phyloP scores from a whole-genome alignment of 2,113 vertebrate genomes.

The Hippoglossus stenolepis region DNA sequence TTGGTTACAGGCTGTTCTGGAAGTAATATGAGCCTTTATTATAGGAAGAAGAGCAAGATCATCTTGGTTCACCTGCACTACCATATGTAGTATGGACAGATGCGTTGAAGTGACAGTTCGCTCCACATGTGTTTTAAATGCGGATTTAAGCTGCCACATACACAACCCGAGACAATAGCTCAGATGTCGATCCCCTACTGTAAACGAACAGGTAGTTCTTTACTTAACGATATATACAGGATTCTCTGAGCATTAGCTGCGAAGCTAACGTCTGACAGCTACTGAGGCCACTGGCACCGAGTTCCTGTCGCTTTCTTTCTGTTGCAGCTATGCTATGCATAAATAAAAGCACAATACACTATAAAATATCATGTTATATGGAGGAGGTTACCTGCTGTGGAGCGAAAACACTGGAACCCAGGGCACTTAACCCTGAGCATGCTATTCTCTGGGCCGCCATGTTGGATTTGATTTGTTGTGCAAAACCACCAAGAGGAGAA shows the following conservation, averaged over 20 bases:
- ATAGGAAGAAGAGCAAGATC: too few species aligned
- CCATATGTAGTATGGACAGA: too few species aligned
- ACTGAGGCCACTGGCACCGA: not conserved
- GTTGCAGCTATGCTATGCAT: rapidly evolving
- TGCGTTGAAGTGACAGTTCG: too few species aligned
- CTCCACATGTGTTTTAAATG: too few species aligned
- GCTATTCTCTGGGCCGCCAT: conserved; percentile 76
- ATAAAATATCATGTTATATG: too few species aligned
- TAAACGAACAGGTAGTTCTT: not conserved
- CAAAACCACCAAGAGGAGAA: not conserved
- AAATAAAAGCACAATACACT: not conserved
- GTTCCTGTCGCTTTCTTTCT: not conserved
- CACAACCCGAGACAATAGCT: too few species aligned
- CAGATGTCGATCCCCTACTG: too few species aligned
- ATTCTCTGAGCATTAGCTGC: conserved; percentile 16
- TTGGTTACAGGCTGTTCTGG: too few species aligned
- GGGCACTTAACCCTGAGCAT: conserved; percentile 70
- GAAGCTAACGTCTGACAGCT: conserved; percentile 10
- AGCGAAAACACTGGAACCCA: conserved; percentile 66
- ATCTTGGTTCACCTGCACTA: too few species aligned
- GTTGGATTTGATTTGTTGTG: conserved; percentile 30
- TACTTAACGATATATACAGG: not conserved
- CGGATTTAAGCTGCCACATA: too few species aligned
- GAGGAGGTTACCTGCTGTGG: conserved; percentile 71
- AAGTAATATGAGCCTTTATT: too few species aligned